Evolutionary conservation across 2,113 vertebrate species (phyloP).

Genomic region (Leuciscus idus): DNA sequence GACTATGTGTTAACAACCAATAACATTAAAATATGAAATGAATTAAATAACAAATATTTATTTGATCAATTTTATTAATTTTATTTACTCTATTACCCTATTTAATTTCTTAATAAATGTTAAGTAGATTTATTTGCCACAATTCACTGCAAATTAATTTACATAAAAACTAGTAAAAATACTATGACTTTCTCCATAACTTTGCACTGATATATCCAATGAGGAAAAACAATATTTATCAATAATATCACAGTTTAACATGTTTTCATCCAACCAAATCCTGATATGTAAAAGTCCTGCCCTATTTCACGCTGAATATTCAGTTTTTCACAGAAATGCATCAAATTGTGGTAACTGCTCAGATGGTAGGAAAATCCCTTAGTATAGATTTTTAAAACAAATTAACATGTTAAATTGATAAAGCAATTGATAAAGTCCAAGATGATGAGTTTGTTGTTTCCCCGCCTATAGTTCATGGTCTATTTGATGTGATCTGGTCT

Average conservation of each 20-base stretch:
- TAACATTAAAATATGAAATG: too few relatives aligned
- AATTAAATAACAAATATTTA: too few relatives aligned
- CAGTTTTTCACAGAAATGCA: neutral
- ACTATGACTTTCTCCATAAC: neutral
- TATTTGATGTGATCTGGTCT: neutral
- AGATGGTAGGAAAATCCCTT: neutral
- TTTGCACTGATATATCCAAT: neutral
- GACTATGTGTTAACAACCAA: too few relatives aligned
- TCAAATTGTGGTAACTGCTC: neutral
- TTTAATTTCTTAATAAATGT: too few relatives aligned
- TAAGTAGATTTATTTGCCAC: too few relatives aligned
- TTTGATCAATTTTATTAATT: too few relatives aligned
- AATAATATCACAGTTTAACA: neutral
- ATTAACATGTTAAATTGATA: neutral
- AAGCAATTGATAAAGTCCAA: neutral
- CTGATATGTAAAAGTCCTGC: too few relatives aligned
- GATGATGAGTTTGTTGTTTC: neutral
- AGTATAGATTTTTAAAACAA: neutral
- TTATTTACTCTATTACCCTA: too few relatives aligned
- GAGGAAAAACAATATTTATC: neutral
- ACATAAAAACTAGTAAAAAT: neutral
- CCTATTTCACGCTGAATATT: neutral
- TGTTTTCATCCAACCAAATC: neutral
- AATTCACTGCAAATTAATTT: neutral
- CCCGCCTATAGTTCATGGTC: neutral